Conservation (phyloP, 2,888 invertebrate species). For the Agrilus cyanescens region DNA sequence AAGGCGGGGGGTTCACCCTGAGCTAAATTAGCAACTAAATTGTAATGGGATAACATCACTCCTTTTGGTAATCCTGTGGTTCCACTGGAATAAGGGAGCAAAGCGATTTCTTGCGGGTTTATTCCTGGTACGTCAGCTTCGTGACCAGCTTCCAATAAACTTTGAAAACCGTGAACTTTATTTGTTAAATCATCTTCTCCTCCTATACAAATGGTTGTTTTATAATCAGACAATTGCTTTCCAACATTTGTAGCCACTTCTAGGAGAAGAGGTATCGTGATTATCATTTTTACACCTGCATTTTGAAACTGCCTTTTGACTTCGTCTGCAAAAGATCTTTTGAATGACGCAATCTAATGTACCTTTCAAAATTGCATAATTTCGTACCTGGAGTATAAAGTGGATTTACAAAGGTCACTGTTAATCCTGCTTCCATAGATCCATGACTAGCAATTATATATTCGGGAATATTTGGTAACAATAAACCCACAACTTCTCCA, state of each 20-base stretch:
- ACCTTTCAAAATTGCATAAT: not conserved
- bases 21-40: conserved; percentile 40
- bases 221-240: conserved; percentile 43
- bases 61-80: conserved; percentile 77
- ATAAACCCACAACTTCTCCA: conserved; percentile 52
- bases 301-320: conserved; percentile 49
- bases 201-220: conserved; percentile 51
- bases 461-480: conserved; percentile 61
- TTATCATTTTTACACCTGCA: conserved; percentile 50
- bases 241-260: conserved; percentile 46
- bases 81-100: conserved; percentile 56
- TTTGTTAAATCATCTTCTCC: conserved; percentile 41
- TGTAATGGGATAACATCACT: conserved; percentile 60
- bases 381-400: conserved; percentile 51
- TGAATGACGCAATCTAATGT: not conserved
- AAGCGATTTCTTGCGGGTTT: conserved; percentile 40
- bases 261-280: conserved; percentile 51
- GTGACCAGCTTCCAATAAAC: conserved; percentile 29
- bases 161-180: conserved; percentile 34
- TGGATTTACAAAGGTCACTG: conserved; percentile 58
- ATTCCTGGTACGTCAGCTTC: conserved; percentile 36
- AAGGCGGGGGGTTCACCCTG: conserved; percentile 23
- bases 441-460: conserved; percentile 54
- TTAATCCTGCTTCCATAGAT: conserved; percentile 51
- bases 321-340: conserved; percentile 41